Base-by-base conservation (phyloP, 2,113 vertebrate species). In the Phyllostomus hastatus region DNA sequence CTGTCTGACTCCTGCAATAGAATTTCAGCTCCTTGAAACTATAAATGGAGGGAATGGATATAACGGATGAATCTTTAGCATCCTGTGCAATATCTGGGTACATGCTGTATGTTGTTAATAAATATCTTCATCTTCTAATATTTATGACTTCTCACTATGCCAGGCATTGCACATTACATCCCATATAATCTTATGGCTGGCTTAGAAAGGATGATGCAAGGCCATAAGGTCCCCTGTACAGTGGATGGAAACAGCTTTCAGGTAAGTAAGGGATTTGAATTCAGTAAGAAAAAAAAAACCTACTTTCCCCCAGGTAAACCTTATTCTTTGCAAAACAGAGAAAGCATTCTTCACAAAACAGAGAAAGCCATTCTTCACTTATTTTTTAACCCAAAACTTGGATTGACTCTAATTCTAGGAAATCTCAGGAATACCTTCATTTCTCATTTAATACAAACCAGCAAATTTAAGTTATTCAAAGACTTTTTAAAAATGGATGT, bases 281-380 rank as follows among this genome's bases (percentile, higher is more conserved):
- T 14, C 33, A 88, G 6, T 33, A 72, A 81, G 31, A 8, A 76
- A 73, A 76, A 7, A 11, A 75, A 82, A 16, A 1, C 5, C 19
- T 52, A 19, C 20, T 20, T 54, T 67, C 8, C 16, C 52, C 54
- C 61, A 64, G 1, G 20, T 61, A 93, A 94, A 38, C 43, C 35
- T 92, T 41, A 10, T 28, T 94, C 48, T 73, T 94, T 59, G 91
- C 7, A 81, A 94, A 97, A 76, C 11, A 72, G 57, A 78, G 17
- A 83, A 20, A 41, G 31, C 52, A 73, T 35, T 73, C 82, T 88
- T 85, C 24, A 31, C n/a, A 81, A 94, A 97, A 76, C 11, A 72
- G 57, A 78, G 17, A 83, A 20, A 41, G 31, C 48, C 52, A 73
- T 35, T 73, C 82, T 88, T 85, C 24, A 31, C n/a, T 96, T 67